Conservation (phyloP, 2,113 vertebrate species). For the Eulemur macaco region DNA sequence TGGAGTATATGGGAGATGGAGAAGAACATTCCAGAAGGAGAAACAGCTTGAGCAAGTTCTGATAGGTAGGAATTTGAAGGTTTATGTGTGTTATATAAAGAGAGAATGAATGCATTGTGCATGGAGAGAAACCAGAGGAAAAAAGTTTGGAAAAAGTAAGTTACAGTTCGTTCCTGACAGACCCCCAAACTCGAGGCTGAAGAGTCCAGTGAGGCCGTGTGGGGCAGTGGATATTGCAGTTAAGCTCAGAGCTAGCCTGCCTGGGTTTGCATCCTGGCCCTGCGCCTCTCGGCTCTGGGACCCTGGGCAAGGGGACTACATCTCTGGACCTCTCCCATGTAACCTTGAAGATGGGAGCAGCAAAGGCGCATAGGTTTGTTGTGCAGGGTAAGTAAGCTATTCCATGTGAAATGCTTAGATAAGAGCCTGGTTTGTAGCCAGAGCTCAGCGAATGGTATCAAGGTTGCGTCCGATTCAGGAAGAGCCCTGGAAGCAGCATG, state of each 20-base stretch:
- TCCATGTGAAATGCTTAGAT: accelerated
- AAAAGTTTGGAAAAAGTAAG: background rate
- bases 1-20: background rate
- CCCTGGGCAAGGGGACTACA: background rate
- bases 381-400: background rate
- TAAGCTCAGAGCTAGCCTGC: background rate
- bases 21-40: background rate
- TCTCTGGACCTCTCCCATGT: background rate
- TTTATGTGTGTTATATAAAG: accelerated
- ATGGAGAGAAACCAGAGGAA: background rate
- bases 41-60: background rate
- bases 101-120: background rate
- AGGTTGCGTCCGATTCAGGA: accelerated
- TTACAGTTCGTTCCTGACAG: accelerated
- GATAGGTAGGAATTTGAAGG: background rate
- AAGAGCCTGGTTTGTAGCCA: background rate
- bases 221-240: accelerated
- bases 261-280: background rate
- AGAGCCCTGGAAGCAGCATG: accelerated
- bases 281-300: background rate
- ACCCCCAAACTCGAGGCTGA: accelerated
- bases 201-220: accelerated
- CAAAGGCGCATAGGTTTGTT: background rate
- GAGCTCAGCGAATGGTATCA: accelerated
- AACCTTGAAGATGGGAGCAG: too few species aligned